phyloP scores from a whole-genome alignment of 2,888 invertebrate species.

The Cheilosia impressa region DNA sequence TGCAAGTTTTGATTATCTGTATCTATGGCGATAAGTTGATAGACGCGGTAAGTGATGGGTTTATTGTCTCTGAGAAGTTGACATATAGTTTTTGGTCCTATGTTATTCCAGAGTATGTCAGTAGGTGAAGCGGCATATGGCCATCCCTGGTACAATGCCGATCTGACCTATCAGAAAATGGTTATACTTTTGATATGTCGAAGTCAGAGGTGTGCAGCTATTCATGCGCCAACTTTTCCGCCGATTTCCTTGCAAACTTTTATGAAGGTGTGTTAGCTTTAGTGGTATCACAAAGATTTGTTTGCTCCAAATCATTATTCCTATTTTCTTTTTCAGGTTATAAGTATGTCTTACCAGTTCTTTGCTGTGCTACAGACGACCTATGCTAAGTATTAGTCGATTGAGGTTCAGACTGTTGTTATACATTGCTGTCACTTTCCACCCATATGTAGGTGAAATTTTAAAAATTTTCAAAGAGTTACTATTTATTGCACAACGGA shows the following conservation, averaged over 20 bases:
- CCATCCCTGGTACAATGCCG: constrained; percentile 79
- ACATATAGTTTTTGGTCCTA: neutral
- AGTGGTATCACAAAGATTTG: neutral
- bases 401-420: no score
- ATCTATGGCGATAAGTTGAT: constrained; percentile 81
- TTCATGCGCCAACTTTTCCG: constrained; percentile 80
- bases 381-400: neutral
- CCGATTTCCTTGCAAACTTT: constrained; percentile 80
- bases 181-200: constrained; percentile 79
- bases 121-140: constrained; percentile 79
- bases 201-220: constrained; percentile 79
- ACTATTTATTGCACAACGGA: no score
- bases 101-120: constrained; percentile 77
- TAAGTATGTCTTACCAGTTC: constrained; percentile 80
- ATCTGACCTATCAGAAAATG: constrained; percentile 77
- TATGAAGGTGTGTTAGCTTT: constrained; percentile 77
- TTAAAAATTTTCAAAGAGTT: no score
- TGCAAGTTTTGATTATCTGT: constrained; percentile 80
- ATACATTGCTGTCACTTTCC: no score
- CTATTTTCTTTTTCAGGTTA: constrained; percentile 75
- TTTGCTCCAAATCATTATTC: neutral
- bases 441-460: no score
- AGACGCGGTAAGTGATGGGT: constrained; percentile 77
- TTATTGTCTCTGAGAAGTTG: no score
- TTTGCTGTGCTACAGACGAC: constrained; percentile 78